These are phyloP conservation scores for Leptinotarsa defecta DNA, from an alignment of 1,140 invertebrate genomes.

Conservation along the genomic window DNA sequence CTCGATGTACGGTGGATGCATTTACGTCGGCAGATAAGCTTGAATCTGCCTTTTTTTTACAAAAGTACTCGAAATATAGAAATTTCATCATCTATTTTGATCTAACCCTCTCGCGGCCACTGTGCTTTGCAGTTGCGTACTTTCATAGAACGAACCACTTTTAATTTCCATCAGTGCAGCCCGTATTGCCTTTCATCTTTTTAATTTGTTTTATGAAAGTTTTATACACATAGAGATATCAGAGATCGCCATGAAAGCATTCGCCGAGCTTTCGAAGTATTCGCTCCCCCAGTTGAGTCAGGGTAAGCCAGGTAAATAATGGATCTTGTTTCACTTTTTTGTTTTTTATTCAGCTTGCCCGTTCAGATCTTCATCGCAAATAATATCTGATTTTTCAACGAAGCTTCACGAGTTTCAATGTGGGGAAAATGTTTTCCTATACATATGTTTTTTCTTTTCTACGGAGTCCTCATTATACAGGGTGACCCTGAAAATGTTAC, in stretches of 20 bases:
- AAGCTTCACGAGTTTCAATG: background rate
- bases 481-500: too few relatives aligned
- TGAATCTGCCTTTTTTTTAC: too few relatives aligned
- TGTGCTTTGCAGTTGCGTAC: background rate
- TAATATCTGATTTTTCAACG: background rate
- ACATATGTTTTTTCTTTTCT: too few relatives aligned
- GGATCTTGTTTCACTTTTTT: background rate
- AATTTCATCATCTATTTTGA: too few relatives aligned
- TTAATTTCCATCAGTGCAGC: constrained; percentile 11
- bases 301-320: constrained; percentile 9
- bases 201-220: constrained; percentile 13
- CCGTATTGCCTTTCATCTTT: constrained; percentile 14
- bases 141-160: constrained; percentile 13
- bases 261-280: constrained; percentile 3
- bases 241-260: background rate
- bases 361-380: background rate
- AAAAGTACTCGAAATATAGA: too few relatives aligned
- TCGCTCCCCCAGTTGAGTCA: background rate
- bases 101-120: too few relatives aligned
- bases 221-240: background rate
- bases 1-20: too few relatives aligned
- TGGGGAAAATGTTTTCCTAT: too few relatives aligned
- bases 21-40: too few relatives aligned
- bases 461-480: too few relatives aligned
- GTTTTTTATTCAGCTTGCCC: background rate